These are phyloP conservation scores for Drosophila nigromelanica DNA, from an alignment of 1,140 invertebrate genomes.

Conservation along the genomic window DNA sequence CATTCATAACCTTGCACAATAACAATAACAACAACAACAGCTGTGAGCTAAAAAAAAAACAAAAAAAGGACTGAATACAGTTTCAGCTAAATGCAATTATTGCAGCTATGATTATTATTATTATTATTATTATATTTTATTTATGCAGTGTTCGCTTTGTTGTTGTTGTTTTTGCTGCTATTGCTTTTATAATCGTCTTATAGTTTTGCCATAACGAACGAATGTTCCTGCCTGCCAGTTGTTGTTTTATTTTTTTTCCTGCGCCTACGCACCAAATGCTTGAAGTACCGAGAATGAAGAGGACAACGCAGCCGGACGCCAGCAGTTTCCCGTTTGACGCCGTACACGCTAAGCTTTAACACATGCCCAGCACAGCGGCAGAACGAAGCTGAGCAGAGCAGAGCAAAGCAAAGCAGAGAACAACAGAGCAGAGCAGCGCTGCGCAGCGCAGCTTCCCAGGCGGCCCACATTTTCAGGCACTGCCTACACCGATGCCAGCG, in stretches of 20 bases:
- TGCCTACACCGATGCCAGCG: not conserved
- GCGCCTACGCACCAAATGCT: constrained; percentile 30
- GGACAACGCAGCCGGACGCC: not conserved
- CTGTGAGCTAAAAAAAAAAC: constrained; percentile 12
- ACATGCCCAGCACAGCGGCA: constrained; percentile 37
- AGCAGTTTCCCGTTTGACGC: constrained; percentile 23
- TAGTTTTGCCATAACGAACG: constrained; percentile 39
- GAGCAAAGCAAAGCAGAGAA: too few species aligned
- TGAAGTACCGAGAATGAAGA: constrained; percentile 1
- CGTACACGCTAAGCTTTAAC: constrained; percentile 46
- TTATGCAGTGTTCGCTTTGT: not conserved
- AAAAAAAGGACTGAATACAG: constrained; percentile 18
- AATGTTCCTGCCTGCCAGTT: constrained; percentile 1
- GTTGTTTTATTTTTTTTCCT: constrained; percentile 2
- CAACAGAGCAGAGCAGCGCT: not conserved
- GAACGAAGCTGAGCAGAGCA: not conserved
- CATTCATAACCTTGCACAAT: constrained; percentile 77
- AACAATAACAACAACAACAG: constrained; percentile 34
- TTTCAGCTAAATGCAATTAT: constrained; percentile 11
- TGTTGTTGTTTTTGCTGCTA: not conserved
- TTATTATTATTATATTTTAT: constrained; percentile 22
- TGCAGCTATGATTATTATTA: constrained; percentile 18
- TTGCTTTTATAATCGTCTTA: constrained; percentile 44
- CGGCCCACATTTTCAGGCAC: not conserved
- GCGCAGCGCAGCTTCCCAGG: not conserved